phyloP scores from a whole-genome alignment of 2,888 invertebrate species.

The Leucania comma region DNA sequence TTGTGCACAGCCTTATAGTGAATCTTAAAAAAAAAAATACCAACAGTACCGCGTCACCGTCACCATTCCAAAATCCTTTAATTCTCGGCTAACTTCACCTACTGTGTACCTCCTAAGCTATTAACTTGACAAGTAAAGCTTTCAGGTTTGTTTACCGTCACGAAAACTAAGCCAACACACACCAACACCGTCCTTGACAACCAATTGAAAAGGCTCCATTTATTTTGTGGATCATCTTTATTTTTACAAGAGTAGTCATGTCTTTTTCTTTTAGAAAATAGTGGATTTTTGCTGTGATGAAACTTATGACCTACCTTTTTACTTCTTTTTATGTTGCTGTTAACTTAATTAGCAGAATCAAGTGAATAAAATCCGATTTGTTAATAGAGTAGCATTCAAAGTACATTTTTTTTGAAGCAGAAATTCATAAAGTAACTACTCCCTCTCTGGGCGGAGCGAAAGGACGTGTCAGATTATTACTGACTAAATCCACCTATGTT shows the following conservation, averaged over 20 bases:
- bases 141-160: conserved; percentile 42
- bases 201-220: conserved; percentile 28
- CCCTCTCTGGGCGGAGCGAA: too few species aligned
- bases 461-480: too few species aligned
- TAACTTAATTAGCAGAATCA: background rate
- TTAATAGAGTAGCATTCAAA: background rate
- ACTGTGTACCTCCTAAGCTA: conserved; percentile 2
- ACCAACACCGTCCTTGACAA: conserved; percentile 28
- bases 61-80: background rate
- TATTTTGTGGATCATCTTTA: conserved; percentile 6
- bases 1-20: too few species aligned
- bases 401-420: too few species aligned
- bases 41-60: background rate
- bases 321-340: background rate
- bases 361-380: background rate
- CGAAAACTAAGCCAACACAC: conserved; percentile 23
- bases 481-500: too few species aligned
- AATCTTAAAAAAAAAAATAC: too few species aligned
- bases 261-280: conserved; percentile 14
- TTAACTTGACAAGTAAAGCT: conserved; percentile 32
- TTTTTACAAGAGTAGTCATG: conserved; percentile 6
- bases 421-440: too few species aligned
- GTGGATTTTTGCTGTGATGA: background rate
- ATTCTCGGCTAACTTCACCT: background rate
- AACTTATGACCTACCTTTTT: background rate